phyloP scores from a whole-genome alignment of 2,888 invertebrate species.

The Monopis laevigella region DNA sequence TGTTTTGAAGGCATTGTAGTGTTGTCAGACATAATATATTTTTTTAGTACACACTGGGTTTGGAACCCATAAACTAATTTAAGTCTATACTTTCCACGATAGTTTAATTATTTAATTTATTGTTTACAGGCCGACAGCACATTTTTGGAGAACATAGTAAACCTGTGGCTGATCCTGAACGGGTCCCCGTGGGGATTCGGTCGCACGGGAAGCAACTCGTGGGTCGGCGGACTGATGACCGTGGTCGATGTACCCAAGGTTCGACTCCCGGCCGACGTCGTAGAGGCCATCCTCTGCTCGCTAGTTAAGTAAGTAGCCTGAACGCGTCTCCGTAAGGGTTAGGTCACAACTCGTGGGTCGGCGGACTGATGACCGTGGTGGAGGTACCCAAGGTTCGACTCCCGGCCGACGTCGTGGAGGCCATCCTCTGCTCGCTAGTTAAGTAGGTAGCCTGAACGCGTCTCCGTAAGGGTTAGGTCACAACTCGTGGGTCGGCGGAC shows the following conservation, averaged over 20 bases:
- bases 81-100: too few species aligned
- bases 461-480: too few species aligned
- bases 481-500: neutral
- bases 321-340: too few species aligned
- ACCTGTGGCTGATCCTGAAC: constrained; percentile 89
- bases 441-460: constrained; percentile 30
- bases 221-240: neutral
- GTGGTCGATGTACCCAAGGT: constrained; percentile 49
- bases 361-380: constrained; percentile 15
- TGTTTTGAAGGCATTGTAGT: too few species aligned
- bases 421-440: constrained; percentile 41
- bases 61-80: too few species aligned
- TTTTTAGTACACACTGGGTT: too few species aligned
- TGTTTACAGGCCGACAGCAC: constrained; percentile 71
- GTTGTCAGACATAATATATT: too few species aligned
- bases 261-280: constrained; percentile 52
- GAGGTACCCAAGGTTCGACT: constrained; percentile 57
- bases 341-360: too few species aligned
- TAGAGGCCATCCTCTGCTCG: constrained; percentile 41
- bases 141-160: constrained; percentile 84
- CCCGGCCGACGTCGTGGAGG: constrained; percentile 51
- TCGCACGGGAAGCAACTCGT: constrained; percentile 7
- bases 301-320: constrained; percentile 36
- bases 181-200: constrained; percentile 59
- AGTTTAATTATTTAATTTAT: neutral